Evolutionary conservation across 2,797 vertebrate species (phyloP), one percentile per base, ranked within the genome.

Genomic region (Anguilla megastoma): DNA sequence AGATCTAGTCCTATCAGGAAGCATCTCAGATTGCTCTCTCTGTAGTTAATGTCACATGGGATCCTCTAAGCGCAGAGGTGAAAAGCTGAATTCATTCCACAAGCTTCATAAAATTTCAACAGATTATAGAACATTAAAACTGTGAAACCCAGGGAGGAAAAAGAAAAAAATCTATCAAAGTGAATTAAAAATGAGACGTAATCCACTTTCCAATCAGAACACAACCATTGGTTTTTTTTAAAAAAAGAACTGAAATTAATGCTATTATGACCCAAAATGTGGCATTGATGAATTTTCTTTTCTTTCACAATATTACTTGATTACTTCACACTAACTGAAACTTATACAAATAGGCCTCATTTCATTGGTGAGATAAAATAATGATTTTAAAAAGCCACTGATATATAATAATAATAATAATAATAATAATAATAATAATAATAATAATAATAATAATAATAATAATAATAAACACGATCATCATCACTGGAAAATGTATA

Each of bases 31-130:
- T 48, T 50, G 79, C 45, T 82, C 41, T 50, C 79, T 82, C 45
- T 82, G 79, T 82, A 79, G 74, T 79, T 79, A 79, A 45, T 79
- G 74, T 48, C 41, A 50, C 27, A 33, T 6, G 45, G 79, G 79
- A 1, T n/a, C 10, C 41, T 82, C 79, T n/a, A 8, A 79, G 79
- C 79, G 50, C 79, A 50, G 41, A 50, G 21, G 41, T 50, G 79
- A 48, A 48, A 0, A 16, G 79, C 18, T n/a, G 79, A 82, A 48
- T 50, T 82, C 41, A 82, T 82, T 82, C 45, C 6, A 50, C 45
- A 79, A 79, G 74, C 74, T 79, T 79, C 33, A 21, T 79, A 45
- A 36, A n/a, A 82, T 4, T 50, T n/a, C 41, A 50, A 50, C 79
- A 12, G 45, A 82, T 82, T 82, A 82, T 82, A 48, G 50, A 48